These are phyloP conservation scores for Orientallactaga sibirica DNA, from an alignment of 2,797 vertebrate species.

Conservation along the genomic window DNA sequence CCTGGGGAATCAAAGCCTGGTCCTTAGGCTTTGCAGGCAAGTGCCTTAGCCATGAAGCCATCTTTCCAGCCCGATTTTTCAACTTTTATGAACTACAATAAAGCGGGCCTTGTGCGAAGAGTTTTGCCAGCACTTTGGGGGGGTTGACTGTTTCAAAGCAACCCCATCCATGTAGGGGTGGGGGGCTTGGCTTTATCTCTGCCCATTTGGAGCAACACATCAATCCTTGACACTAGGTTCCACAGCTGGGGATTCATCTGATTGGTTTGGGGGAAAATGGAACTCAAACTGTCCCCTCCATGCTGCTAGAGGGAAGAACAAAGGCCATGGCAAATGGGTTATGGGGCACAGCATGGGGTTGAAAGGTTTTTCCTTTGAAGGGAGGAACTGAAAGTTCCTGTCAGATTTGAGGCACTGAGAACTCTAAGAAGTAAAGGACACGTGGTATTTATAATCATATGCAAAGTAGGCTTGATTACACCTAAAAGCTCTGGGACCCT, in stretches of 20 bases:
- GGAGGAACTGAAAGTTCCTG: slow-evolving; percentile 37
- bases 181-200: background rate
- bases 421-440: slow-evolving; percentile 48
- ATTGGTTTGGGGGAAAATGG: background rate
- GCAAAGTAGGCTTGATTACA: slow-evolving; percentile 57
- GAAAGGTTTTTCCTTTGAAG: slow-evolving; percentile 48
- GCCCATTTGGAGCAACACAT: background rate
- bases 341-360: slow-evolving; percentile 23
- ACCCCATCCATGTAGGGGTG: background rate
- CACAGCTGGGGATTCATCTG: background rate
- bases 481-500: slow-evolving; percentile 33
- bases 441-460: slow-evolving; percentile 43
- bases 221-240: background rate
- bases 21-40: too few relatives aligned
- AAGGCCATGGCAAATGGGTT: background rate
- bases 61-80: too few relatives aligned
- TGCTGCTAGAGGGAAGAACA: background rate
- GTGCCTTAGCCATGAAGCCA: too few relatives aligned
- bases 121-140: background rate
- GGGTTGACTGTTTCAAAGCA: background rate
- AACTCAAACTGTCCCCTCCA: background rate
- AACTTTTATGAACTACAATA: background rate
- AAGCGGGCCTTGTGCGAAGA: background rate
- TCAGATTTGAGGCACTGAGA: slow-evolving; percentile 42
- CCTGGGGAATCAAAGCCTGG: too few relatives aligned